phyloP scores from a whole-genome alignment of 1,140 invertebrate species.

The Musca domestica region DNA sequence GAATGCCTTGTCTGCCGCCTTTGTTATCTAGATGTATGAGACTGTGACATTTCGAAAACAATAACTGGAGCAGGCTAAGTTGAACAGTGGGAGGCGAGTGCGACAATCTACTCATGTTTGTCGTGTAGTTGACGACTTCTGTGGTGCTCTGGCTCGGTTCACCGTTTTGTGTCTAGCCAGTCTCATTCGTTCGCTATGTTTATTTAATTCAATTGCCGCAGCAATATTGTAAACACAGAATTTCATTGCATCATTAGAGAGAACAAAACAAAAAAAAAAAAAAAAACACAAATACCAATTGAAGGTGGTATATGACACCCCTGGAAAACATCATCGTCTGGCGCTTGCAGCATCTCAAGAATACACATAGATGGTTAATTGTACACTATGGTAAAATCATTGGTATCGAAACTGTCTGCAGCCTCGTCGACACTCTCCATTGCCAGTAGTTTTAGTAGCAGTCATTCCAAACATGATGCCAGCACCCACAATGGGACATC shows the following conservation, averaged over 20 bases:
- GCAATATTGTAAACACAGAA: conserved; percentile 2
- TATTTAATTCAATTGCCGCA: conserved; percentile 21
- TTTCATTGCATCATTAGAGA: not conserved
- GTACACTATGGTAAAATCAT: conserved; percentile 45
- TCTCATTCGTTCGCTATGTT: not conserved
- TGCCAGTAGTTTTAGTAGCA: conserved; percentile 39
- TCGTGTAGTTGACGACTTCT: too few species aligned
- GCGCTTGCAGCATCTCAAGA: not conserved
- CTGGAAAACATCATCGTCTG: not conserved
- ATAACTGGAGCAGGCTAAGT: too few species aligned
- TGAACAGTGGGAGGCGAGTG: too few species aligned
- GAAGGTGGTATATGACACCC: not conserved
- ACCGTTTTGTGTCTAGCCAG: too few species aligned
- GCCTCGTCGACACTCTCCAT: conserved; percentile 47
- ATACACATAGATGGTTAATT: not conserved
- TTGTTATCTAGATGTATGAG: too few species aligned
- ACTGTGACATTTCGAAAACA: too few species aligned
- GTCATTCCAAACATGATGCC: not conserved
- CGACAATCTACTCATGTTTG: too few species aligned
- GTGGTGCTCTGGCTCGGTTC: too few species aligned
- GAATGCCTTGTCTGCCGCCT: too few species aligned
- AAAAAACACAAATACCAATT: not conserved
- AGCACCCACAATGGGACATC: not conserved
- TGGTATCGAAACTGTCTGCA: conserved; percentile 49
- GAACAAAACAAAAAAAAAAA: not conserved